A percentile compares a stretch with the other conserved stretches of the same genome.
Evolutionary conservation across 2,113 vertebrate genomes (phyloP).

Genomic region (Anser brachyrhynchus): DNA sequence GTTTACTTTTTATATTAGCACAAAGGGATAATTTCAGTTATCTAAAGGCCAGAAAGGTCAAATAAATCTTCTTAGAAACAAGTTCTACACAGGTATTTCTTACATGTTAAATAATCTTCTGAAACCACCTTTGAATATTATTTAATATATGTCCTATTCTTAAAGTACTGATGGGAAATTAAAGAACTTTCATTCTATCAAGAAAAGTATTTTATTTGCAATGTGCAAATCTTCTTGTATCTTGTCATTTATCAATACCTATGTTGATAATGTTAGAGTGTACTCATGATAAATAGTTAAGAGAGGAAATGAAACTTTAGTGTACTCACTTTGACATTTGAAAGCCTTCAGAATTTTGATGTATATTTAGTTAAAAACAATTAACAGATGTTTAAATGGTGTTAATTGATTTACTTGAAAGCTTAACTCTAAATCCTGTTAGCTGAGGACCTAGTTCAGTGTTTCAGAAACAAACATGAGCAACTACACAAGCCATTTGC

Average conservation of each 20-base stretch:
- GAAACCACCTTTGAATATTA: neutral
- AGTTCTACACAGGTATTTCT: neutral
- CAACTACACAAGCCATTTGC: neutral
- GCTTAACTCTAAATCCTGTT: neutral
- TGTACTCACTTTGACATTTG: slow-evolving; percentile 1
- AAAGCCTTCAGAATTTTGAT: neutral
- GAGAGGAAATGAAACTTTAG: slow-evolving; percentile 24
- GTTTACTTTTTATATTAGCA: neutral
- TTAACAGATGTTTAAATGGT: neutral
- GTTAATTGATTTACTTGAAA: neutral
- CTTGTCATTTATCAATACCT: slow-evolving; percentile 36
- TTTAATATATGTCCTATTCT: neutral
- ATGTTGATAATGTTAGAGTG: slow-evolving; percentile 4
- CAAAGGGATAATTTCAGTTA: neutral
- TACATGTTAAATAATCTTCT: neutral
- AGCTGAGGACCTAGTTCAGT: neutral
- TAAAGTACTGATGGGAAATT: neutral
- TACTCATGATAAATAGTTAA: slow-evolving; percentile 2
- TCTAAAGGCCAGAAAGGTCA: neutral
- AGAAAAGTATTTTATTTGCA: neutral
- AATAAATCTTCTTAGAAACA: neutral
- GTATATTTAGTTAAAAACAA: slow-evolving; percentile 16
- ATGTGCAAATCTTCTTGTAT: neutral
- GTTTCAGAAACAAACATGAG: neutral
- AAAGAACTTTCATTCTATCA: neutral